Percentiles rank a stretch among this genome's conserved stretches.
These are phyloP conservation scores for Erynnis tages DNA, from an alignment of 2,888 invertebrate genomes.

Conservation along the genomic window DNA sequence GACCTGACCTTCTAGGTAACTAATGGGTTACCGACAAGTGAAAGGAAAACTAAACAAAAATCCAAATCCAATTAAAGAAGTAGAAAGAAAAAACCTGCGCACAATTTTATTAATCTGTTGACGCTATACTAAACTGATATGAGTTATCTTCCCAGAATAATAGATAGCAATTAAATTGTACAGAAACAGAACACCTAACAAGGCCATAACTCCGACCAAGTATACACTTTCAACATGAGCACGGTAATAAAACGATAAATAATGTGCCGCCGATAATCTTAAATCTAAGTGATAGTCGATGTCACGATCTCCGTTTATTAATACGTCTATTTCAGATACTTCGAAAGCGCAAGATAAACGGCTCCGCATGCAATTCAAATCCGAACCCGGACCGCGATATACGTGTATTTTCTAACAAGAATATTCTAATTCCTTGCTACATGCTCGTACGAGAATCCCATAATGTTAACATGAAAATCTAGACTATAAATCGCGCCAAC, in stretches of 20 bases:
- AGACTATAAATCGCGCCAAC: constrained; percentile 67
- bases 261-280: constrained; percentile 28
- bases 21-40: too few relatives aligned
- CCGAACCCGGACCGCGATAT: constrained; percentile 26
- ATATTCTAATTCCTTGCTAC: constrained; percentile 49
- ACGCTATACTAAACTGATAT: not conserved
- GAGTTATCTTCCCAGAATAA: not conserved
- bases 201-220: constrained; percentile 6
- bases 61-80: too few relatives aligned
- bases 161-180: constrained; percentile 15
- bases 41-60: too few relatives aligned
- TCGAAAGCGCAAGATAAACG: constrained; percentile 31
- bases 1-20: too few relatives aligned
- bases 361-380: constrained; percentile 35
- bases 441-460: constrained; percentile 54
- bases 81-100: too few relatives aligned
- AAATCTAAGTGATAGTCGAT: constrained; percentile 30
- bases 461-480: constrained; percentile 63
- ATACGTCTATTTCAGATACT: constrained; percentile 33
- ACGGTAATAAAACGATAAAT: constrained; percentile 24
- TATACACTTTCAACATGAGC: constrained; percentile 22
- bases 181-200: constrained; percentile 18
- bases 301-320: constrained; percentile 31
- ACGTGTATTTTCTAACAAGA: constrained; percentile 44
- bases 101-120: too few relatives aligned